Base-by-base conservation (phyloP, 2,888 invertebrate genomes). In the Hirtodrosophila confusa region DNA sequence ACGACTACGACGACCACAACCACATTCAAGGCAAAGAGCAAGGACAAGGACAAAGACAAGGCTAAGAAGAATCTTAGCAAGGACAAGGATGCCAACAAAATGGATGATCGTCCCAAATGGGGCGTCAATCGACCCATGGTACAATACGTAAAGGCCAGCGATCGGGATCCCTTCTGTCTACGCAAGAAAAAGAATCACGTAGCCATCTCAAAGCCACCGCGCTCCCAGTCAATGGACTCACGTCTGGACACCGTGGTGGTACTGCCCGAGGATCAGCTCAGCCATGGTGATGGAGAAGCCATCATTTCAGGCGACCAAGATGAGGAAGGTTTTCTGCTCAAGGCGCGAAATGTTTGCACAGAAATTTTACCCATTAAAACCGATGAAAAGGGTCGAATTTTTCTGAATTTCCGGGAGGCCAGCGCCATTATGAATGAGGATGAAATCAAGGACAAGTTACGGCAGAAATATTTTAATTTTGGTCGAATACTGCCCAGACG, bases 91-190 rank as follows among this genome's bases (percentile, higher is more conserved):
- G 62, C 43, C 49, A 76, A 75, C 48, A 90, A 90, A 83, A 92
- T 94, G 80, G 94, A 94, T 88, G 93, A 94, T 90, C 93, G 96
- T 60, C 94, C 95, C 9, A 94, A 96, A 91, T 95, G 96, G 96
- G 94, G 95, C 40, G 95, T 94, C 2, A 95, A 95, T 80, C 93
- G 94, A 72, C 96, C 97, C 4, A 94, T 95, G 24, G 95, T 95
- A 8, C 95, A 96, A 82, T 97, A 97, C 88, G 93, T 97, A 64
- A 97, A 97, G 88, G 97, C 97, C 91, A 97, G 97, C 87, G 97
- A 97, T 90, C 96, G 97, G 86, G 97, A 97, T 92, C 96, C 96
- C 0, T 94, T 96, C 89, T 96, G 96, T 83, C 71, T 91, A 66
- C 86, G 91, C 11, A 94, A 94, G 66, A 94, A 95, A 90, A 93